Percentiles rank a stretch among this genome's conserved stretches.
Evolutionary conservation across 2,888 invertebrate genomes (phyloP).

Genomic region (Aporophyla nigra): DNA sequence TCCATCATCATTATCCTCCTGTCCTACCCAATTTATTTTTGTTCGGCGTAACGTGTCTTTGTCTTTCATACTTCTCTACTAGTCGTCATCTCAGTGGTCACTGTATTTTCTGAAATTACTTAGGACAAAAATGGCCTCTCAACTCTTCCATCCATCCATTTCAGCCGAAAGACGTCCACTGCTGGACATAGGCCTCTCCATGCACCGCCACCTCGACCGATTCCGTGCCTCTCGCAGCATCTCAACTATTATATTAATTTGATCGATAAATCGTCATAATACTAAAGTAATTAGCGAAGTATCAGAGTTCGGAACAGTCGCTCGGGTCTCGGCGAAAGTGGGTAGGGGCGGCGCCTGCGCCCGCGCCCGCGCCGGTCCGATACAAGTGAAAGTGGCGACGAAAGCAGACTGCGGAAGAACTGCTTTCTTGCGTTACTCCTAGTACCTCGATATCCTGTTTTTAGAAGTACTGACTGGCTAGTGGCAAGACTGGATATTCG

Average conservation of each 20-base stretch:
- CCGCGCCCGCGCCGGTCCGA: conserved; percentile 60
- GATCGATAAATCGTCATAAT: conserved; percentile 19
- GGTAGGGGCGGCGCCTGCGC: conserved; percentile 65
- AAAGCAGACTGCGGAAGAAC: conserved; percentile 73
- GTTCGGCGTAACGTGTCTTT: no score
- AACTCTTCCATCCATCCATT: no score
- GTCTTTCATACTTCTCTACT: no score
- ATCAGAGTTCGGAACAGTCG: conserved; percentile 56
- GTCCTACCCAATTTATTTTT: no score
- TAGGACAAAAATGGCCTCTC: not conserved
- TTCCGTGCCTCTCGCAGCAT: no score
- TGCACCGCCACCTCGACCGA: no score
- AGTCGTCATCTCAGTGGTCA: no score
- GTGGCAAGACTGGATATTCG: not conserved
- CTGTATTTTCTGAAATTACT: not conserved
- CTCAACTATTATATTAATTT: not conserved
- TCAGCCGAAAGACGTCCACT: no score
- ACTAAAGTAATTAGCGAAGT: conserved; percentile 47
- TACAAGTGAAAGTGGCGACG: conserved; percentile 78
- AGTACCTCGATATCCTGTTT: conserved; percentile 69
- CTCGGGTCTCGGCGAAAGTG: conserved; percentile 71
- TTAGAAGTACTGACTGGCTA: conserved; percentile 19
- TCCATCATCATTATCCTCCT: no score
- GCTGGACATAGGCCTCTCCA: no score
- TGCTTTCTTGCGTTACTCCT: conserved; percentile 71